Conservation (phyloP, 2,888 invertebrate species). For the Hedya salicella region DNA sequence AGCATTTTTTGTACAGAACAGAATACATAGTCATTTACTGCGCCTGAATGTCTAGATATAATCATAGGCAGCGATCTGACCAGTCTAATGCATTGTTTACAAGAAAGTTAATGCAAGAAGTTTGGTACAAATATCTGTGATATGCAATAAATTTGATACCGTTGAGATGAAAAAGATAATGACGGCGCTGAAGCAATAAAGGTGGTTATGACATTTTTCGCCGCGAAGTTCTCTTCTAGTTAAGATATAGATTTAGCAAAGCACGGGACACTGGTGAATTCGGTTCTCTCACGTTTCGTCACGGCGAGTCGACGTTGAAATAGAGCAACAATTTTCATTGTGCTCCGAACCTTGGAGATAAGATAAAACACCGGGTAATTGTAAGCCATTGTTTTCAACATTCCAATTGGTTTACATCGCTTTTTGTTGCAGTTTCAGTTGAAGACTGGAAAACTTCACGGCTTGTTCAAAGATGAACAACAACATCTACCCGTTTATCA, state of each 20-base stretch:
- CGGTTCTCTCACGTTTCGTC: slow-evolving; percentile 33
- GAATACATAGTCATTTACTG: too few species aligned
- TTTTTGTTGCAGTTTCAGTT: slow-evolving; percentile 28
- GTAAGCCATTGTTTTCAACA: slow-evolving; percentile 43
- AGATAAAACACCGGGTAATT: slow-evolving; percentile 63
- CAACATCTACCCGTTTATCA: too few species aligned
- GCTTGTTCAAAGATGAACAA: neutral
- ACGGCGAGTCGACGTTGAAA: slow-evolving; percentile 38
- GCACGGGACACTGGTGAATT: slow-evolving; percentile 3
- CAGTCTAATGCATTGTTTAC: too few species aligned
- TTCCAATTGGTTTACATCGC: slow-evolving; percentile 36
- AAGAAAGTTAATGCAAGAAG: too few species aligned
- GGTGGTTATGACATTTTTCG: too few species aligned
- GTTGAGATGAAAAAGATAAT: too few species aligned
- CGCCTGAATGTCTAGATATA: too few species aligned
- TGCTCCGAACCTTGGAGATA: slow-evolving; percentile 67
- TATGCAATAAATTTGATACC: too few species aligned
- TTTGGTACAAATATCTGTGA: too few species aligned
- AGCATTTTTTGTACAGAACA: too few species aligned
- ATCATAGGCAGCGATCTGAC: too few species aligned
- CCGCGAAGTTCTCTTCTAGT: neutral
- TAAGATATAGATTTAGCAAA: slow-evolving; percentile 9
- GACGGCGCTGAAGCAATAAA: too few species aligned
- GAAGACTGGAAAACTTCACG: slow-evolving; percentile 4
- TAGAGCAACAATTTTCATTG: slow-evolving; percentile 62